Evolutionary conservation across 2,113 vertebrate genomes (phyloP), one percentile per base, ranked within the genome.

Genomic region (Thunnus maccoyii): DNA sequence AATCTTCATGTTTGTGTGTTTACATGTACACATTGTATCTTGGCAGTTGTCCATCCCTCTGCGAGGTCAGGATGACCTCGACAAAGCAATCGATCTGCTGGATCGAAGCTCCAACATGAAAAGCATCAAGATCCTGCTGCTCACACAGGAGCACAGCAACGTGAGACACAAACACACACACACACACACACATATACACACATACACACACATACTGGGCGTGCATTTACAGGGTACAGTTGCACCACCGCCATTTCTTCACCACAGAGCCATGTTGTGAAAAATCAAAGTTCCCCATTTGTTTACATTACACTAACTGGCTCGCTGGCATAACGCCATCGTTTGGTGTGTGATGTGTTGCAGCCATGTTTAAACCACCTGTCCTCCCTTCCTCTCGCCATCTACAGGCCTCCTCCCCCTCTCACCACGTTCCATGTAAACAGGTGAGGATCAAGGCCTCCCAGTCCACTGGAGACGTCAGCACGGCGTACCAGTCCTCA

Each of bases 391-490:
- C 54, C 57, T 41, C 15, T 20, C 46, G n/a, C 46, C 18, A 12
- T 9, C 61, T 66, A 0, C 81, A 96, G 95, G 92, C 92, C 4
- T 82, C 93, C 17, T 95, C 96, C 44, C 94, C 96, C 55, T 94
- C 97, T 67, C 97, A 97, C 88, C 96, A 95, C 5, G 93, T 92
- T 20, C 79, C 95, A 3, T 94, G 95, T 82, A 98, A 97, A 80
- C 98, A 99, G 93, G 97, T 99, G 91, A 96, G 98, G 88, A 98
- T 99, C 92, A 98, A 98, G 93, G 92, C 97, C 61, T 98, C 98
- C 22, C 98, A 99, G 16, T 99, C 98, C 10, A 94, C 96, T 2
- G 97, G 97, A 72, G 98, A 99, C 72, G 94, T 98, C 67, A 98
- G 94, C 92, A 91, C 96, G 0, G 91, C 87, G 41, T 99, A 96